Percentiles rank a stretch among this genome's conserved stretches.
Evolutionary conservation across 2,797 vertebrate genomes (phyloP).

Genomic region (Hybognathus amarus): DNA sequence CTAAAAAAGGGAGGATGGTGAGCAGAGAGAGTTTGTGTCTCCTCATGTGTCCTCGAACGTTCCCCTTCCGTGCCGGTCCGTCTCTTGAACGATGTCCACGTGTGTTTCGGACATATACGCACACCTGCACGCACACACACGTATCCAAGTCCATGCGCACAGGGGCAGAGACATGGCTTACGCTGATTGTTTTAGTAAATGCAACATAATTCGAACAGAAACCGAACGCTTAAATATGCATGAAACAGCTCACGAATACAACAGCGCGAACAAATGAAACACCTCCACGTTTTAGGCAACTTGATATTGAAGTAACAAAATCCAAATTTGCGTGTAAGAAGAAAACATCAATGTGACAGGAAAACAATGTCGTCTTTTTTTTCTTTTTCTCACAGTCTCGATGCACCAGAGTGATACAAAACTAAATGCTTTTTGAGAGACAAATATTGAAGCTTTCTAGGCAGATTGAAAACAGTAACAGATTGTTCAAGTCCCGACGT

Average conservation of each 20-base stretch:
- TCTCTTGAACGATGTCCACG: constrained; percentile 40
- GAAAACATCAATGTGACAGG: constrained; percentile 59
- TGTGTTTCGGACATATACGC: constrained; percentile 12
- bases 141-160: constrained; percentile 55
- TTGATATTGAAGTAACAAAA: constrained; percentile 53
- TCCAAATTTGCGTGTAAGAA: constrained; percentile 48
- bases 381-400: constrained; percentile 44
- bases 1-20: constrained; percentile 29
- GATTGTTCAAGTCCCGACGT: constrained; percentile 32
- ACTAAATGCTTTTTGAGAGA: constrained; percentile 40
- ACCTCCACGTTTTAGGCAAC: constrained; percentile 53
- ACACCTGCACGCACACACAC: constrained; percentile 35
- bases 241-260: constrained; percentile 46
- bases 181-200: constrained; percentile 39
- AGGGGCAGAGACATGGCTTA: constrained; percentile 51
- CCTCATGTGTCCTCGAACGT: constrained; percentile 44
- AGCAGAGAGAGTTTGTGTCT: constrained; percentile 42
- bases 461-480: constrained; percentile 43
- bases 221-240: constrained; percentile 43
- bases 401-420: constrained; percentile 49
- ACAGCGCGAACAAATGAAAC: constrained; percentile 54
- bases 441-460: constrained; percentile 41
- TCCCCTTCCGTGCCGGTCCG: constrained; percentile 18
- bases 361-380: constrained; percentile 45
- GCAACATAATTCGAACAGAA: constrained; percentile 40